Base-by-base conservation (phyloP, 2,797 vertebrate species). In the Hirundo rustica region DNA sequence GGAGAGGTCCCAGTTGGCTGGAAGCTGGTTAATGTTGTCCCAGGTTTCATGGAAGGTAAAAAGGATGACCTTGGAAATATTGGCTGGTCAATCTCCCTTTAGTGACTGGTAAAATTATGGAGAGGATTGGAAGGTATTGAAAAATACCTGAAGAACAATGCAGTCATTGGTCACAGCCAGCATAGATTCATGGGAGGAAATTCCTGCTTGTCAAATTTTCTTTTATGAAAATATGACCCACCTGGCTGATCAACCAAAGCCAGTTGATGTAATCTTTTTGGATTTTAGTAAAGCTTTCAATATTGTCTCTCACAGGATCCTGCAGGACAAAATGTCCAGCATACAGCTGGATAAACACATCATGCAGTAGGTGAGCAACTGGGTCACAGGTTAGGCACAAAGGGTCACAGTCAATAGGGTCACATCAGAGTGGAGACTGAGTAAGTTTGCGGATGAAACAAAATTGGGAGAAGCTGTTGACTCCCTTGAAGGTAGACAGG, bases 241-340 rank as follows among this genome's bases (percentile, higher is more conserved):
- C 10, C 8, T 58, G 34, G 17, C 4, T 51, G 45, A 55, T 34
- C 29, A 45, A 12, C 10, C 1, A 1, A 25, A 36, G 10, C 16
- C 29, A 64, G 20, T 10, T 67, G 18, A 61, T 61, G 10, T 14
- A 38, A 34, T 51, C 5, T 30, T 58, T 65, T 40, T 26, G 25
- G 10, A 30, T 45, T 38, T 83, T n/a, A 51, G 12, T 58, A 71
- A 58, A 64, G 2, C 16, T 57, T 83, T 83, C 1, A 1, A 30
- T 30, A 12, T 26, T 0, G 0, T 26, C 23, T 45, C 8, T 45
- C 50, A 18, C 8, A 30, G 20, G 8, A 45, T 45, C 10, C 38
- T 38, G 21, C 50, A 10, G 25, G 57, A 51, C 4, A 40, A 45
- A 64, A 38, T 9, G 2, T 30, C 36, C 36, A 57, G 13, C 16